Base-by-base conservation (phyloP, 2,113 vertebrate species). In the Lanius ludovicianus region DNA sequence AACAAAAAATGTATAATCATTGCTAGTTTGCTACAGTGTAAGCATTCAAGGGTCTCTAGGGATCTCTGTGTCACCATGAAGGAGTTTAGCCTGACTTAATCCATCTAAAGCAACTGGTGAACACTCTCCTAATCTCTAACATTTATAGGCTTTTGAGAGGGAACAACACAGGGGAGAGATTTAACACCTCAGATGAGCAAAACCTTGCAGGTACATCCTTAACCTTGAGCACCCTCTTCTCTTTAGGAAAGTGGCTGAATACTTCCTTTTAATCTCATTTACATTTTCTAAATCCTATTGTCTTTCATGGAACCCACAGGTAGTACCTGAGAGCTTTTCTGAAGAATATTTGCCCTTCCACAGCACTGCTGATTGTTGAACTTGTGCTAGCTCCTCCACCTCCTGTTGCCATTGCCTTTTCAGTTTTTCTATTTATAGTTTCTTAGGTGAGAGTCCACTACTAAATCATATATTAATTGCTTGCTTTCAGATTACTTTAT, bases 211-310 rank as follows among this genome's bases (percentile, higher is more conserved):
- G 64, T 70, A 23, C 53, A 56, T 31, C 13, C 62, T 94, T 91
- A 84, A 93, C 84, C 84, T 73, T 87, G 37, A 94, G 33, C 37
- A 68, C 10, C 4, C 7, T 50, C 55, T 82, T 92, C 44, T 76
- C 57, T 86, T 90, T 39, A 79, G 41, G 37, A 76, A 65, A 79
- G 44, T 53, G 53, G 12, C 21, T 73, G 31, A 79, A 33, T 41
- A 63, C 87, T 79, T 87, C 19, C 35, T 85, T 82, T 87, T 87
- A 80, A 90, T 92, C 75, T 70, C 11, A 0, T 7, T 21, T 15
- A 59, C 50, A 55, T 90, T 92, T 96, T 93, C 71, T 75, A 91
- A 92, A 92, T 86, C 89, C 64, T 77, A 12, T 60, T 78, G 68
- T 93, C 47, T 77, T 69, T 50, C 50, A 64, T 14, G 16, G 44